Evolutionary conservation across 1,140 invertebrate genomes (phyloP).

Genomic region (Melipona quadrifasciata): DNA sequence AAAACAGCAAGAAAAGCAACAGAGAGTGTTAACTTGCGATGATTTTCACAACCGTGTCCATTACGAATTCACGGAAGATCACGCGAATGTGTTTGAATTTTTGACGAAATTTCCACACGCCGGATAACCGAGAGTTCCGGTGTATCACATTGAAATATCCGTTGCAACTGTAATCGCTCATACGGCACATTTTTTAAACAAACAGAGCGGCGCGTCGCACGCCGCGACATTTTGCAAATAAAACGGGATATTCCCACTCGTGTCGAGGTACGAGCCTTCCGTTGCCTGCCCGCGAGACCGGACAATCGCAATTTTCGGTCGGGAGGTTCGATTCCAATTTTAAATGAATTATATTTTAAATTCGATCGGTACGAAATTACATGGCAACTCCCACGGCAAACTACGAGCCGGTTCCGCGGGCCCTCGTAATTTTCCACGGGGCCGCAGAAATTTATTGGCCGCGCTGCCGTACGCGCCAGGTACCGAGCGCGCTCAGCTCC

Average conservation of each 20-base stretch:
- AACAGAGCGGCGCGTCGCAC: not conserved
- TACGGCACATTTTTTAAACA: constrained; percentile 26
- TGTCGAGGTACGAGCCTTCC: not conserved
- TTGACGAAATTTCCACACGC: too few relatives aligned
- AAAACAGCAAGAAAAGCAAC: too few relatives aligned
- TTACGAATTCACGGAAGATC: not conserved
- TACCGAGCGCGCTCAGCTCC: not conserved
- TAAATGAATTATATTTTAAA: constrained; percentile 50
- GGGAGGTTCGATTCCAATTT: constrained; percentile 27
- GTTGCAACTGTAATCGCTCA: constrained; percentile 31
- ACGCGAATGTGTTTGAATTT: not conserved
- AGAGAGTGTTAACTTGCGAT: not conserved
- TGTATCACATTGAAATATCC: constrained; percentile 12
- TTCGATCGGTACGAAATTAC: constrained; percentile 12
- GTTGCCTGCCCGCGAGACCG: not conserved
- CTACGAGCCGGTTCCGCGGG: not conserved
- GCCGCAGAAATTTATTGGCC: constrained; percentile 28
- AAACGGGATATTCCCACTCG: constrained; percentile 34
- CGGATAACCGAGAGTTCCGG: not conserved
- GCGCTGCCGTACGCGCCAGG: not conserved
- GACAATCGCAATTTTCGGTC: constrained; percentile 32
- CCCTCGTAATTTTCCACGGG: constrained; percentile 27
- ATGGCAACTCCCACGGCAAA: constrained; percentile 1
- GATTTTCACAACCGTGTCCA: not conserved
- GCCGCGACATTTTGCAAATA: constrained; percentile 31